Conservation (phyloP, 1,140 invertebrate species). For the Globodera rostochiensis region DNA sequence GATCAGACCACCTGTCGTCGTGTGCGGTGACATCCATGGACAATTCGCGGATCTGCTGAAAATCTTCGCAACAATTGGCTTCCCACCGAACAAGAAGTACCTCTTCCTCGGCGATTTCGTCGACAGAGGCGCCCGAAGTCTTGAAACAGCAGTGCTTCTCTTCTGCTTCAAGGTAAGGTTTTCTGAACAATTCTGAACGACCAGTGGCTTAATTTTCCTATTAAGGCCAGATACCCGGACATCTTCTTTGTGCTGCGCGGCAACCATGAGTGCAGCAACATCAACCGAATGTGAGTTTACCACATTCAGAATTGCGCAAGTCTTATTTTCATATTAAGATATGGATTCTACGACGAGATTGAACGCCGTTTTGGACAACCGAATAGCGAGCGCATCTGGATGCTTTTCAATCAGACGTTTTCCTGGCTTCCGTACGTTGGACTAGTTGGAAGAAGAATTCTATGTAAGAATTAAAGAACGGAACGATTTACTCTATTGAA, state of each 20-base stretch:
- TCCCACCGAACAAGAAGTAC: constrained; percentile 99
- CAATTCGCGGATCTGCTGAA: constrained; percentile 91
- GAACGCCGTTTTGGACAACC: neutral
- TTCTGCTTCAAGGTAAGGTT: constrained; percentile 1
- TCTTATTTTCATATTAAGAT: constrained; percentile 71
- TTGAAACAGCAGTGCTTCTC: constrained; percentile 54
- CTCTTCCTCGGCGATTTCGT: constrained; percentile 81
- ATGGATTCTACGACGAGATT: constrained; percentile 68
- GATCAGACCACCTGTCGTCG: constrained; percentile 63
- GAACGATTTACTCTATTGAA: neutral
- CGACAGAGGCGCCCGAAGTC: constrained; percentile 66
- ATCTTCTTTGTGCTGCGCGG: constrained; percentile 83
- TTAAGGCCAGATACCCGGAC: constrained; percentile 88
- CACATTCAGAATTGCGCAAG: constrained; percentile 68
- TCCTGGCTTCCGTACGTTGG: neutral
- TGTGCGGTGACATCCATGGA: constrained; percentile 91
- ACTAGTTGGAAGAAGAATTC: neutral
- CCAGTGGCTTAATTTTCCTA: too few relatives aligned
- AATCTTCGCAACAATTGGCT: constrained; percentile 97
- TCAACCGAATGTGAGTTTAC: constrained; percentile 70
- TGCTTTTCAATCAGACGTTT: neutral
- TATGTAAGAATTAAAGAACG: neutral
- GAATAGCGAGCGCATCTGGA: neutral
- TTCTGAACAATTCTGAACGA: too few relatives aligned
- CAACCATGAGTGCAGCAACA: constrained; percentile 74